These are phyloP conservation scores for Danio tinwini DNA, from an alignment of 2,797 vertebrate species.

Conservation along the genomic window DNA sequence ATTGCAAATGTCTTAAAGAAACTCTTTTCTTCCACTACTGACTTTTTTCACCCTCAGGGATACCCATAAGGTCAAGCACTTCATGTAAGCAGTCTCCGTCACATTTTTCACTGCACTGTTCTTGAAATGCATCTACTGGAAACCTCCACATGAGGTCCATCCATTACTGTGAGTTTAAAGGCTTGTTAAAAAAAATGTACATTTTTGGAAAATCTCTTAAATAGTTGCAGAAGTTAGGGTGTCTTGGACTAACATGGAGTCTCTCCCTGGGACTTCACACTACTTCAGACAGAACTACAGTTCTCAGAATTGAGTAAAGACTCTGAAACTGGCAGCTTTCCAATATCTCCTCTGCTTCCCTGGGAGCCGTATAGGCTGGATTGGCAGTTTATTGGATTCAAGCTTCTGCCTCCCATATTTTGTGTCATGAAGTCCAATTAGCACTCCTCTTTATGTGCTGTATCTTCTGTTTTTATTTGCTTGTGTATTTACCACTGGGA, in stretches of 20 bases:
- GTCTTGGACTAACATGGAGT: not conserved
- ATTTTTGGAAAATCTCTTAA: not conserved
- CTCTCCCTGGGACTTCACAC: not conserved
- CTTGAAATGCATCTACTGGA: not conserved
- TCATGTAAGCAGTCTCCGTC: not conserved
- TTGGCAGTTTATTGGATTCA: slow-evolving; percentile 10
- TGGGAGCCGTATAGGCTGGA: not conserved
- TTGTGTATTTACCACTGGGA: not conserved
- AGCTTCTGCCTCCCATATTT: not conserved
- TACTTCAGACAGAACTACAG: not conserved
- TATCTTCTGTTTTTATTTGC: not conserved
- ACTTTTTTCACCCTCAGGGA: not conserved
- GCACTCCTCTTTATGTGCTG: not conserved
- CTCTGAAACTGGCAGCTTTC: slow-evolving; percentile 7
- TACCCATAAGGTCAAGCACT: not conserved
- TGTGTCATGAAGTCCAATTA: not conserved
- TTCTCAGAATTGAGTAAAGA: not conserved
- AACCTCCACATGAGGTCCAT: not conserved
- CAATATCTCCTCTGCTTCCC: not conserved
- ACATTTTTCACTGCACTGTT: not conserved
- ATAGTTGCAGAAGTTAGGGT: not conserved
- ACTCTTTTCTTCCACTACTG: too few species aligned
- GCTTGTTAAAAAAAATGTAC: not conserved
- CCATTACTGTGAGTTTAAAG: not conserved
- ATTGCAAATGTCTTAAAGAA: too few species aligned